Evolutionary conservation across 1,140 invertebrate species (phyloP), one percentile per base, ranked within the genome.

Genomic region (Colletes latitarsis): DNA sequence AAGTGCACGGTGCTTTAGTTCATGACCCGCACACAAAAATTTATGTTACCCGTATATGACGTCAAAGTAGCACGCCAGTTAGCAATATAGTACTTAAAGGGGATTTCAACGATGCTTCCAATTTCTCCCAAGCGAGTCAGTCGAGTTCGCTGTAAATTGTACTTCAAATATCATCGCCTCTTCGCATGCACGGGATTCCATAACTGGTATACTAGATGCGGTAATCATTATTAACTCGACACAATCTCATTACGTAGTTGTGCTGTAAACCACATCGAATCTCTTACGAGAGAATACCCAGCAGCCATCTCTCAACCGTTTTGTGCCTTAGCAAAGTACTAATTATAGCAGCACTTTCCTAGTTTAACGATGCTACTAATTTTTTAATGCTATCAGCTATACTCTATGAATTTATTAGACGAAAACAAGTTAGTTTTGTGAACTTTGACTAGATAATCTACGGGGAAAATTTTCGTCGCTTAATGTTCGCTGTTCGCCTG

Each of bases 161-260:
- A 41, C 66, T 62, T 77, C 66, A 77, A 60, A 69, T 15, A 62
- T 77, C 75, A 46, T 21, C 21, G 14, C 6, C 15, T 41, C 19
- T 19, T 46, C 14, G 41, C 19, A 39, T 70, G 21, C 69, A 41
- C 43, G 46, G 64, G 53, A 70, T 71, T 67, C 49, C 19, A 14
- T 19, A 39, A 6, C 53, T 64, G 17, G 55, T 19, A 9, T 41
- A 17, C 4, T 21, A 72, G 52, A 71, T 66, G 30, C 66, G 21
- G 66, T 75, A 83, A 84, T 78, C 78, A 81, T 70, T 76, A 84
- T 84, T 82, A 84, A 82, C 63, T 70, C 52, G 72, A 64, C 73
- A 66, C 77, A 81, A 76, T 52, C 49, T 76, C 82, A 66, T 84
- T 80, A 83, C 41, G 43, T 66, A 81, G 77, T 83, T 75, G 68